These are phyloP conservation scores for Ciona savignyi DNA, from an alignment of 23 tunicate genomes.

Conservation along the genomic window DNA sequence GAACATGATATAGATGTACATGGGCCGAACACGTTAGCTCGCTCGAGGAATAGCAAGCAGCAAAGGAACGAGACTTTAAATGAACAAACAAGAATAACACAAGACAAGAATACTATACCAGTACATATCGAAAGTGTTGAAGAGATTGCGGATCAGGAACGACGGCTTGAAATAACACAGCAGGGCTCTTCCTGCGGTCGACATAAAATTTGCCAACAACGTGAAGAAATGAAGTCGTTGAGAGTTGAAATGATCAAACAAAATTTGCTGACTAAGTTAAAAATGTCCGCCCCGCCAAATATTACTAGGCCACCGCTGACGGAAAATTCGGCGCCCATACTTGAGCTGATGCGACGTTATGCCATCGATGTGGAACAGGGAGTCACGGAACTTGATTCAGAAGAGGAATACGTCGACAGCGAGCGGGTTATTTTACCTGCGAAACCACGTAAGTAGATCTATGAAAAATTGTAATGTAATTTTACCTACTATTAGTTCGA, in stretches of 20 bases:
- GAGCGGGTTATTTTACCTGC: not conserved
- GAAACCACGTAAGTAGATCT: not conserved
- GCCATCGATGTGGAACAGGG: not conserved
- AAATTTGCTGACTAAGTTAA: not conserved
- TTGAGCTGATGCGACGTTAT: not conserved
- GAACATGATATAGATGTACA: too few species aligned
- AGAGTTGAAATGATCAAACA: not conserved
- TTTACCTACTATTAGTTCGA: too few species aligned
- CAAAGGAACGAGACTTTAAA: not conserved
- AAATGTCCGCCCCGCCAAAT: not conserved
- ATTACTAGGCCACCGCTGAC: not conserved
- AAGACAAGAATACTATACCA: not conserved
- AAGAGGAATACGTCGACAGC: not conserved
- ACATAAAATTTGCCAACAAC: not conserved
- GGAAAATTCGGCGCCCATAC: not conserved
- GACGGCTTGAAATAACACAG: not conserved
- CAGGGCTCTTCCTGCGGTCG: not conserved
- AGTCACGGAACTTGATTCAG: not conserved
- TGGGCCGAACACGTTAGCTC: not conserved
- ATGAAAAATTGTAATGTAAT: too few species aligned
- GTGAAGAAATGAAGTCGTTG: not conserved
- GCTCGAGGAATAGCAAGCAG: not conserved
- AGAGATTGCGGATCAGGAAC: not conserved
- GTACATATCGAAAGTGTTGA: not conserved
- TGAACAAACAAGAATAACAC: not conserved